Percentiles rank a stretch among this genome's conserved stretches.
Conservation (phyloP, 2,113 vertebrate species). For the Mesitornis unicolor region DNA sequence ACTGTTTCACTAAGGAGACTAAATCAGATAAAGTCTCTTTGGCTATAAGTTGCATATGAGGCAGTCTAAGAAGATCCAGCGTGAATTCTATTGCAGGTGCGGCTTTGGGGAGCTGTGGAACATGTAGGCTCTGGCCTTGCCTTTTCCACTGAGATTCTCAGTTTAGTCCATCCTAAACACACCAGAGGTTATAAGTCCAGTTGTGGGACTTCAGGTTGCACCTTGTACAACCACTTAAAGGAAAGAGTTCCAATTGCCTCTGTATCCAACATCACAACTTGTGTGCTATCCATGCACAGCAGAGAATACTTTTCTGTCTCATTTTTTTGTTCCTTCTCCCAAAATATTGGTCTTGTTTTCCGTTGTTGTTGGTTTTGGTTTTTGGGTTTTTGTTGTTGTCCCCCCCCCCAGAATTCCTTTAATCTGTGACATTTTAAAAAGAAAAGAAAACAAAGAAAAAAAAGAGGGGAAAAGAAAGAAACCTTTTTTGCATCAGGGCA, state of each 20-base stretch:
- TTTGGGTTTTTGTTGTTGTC: too few species aligned
- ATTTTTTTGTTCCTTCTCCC: neutral
- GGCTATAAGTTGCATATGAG: neutral
- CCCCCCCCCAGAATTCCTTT: too few species aligned
- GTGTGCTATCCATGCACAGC: rapidly evolving
- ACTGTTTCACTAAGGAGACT: neutral
- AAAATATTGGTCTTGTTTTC: rapidly evolving
- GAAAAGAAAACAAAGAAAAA: neutral
- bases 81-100: neutral
- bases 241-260: neutral
- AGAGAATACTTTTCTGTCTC: neutral
- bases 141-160: neutral
- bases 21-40: neutral
- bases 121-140: neutral
- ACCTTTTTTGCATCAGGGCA: neutral
- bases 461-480: rapidly evolving
- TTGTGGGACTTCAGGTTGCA: neutral
- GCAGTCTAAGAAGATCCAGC: neutral
- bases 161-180: neutral
- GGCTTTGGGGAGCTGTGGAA: neutral
- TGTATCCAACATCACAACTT: neutral
- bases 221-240: neutral
- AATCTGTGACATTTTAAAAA: neutral
- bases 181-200: neutral
- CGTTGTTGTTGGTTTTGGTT: too few species aligned